Evolutionary conservation across 2,888 invertebrate species (phyloP).

Genomic region (Caenorhabditis japonica): DNA sequence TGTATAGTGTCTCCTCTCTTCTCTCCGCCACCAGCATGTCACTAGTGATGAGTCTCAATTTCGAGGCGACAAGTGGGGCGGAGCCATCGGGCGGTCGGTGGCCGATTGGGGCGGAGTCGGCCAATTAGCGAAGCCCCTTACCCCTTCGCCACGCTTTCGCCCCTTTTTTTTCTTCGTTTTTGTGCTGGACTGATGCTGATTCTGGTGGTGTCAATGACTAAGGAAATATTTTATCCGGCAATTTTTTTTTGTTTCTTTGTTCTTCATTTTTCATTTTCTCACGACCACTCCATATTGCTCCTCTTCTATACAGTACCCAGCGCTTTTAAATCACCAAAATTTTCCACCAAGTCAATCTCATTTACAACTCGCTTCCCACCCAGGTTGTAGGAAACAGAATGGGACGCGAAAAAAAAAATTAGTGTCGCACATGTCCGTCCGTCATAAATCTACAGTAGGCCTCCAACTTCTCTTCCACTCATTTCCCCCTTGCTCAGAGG

Average conservation of each 20-base stretch:
- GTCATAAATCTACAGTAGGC: conserved; percentile 52
- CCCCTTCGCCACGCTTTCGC: no score
- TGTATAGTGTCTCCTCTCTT: conserved; percentile 27
- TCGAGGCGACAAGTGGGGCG: conserved; percentile 35
- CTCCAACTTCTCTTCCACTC: conserved; percentile 36
- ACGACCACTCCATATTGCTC: background rate
- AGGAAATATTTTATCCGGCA: no score
- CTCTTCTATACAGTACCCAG: background rate
- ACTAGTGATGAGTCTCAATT: conserved; percentile 51
- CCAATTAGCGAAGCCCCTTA: conserved; percentile 26
- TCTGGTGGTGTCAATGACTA: background rate
- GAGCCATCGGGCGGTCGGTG: conserved; percentile 18
- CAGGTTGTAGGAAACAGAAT: background rate
- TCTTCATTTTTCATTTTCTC: conserved; percentile 25
- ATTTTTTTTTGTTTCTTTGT: no score
- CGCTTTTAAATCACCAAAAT: background rate
- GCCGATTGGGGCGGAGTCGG: conserved; percentile 28
- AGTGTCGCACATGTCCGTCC: conserved; percentile 31
- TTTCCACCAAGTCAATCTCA: background rate
- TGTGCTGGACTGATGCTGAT: background rate
- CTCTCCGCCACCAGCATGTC: conserved; percentile 9
- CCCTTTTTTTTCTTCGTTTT: background rate
- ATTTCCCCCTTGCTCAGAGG: conserved; percentile 11
- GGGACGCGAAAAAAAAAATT: conserved; percentile 29
- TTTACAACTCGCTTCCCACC: conserved; percentile 25